A percentile compares a stretch with the other conserved stretches of the same genome.
phyloP scores from a whole-genome alignment of 2,888 invertebrate genomes.

The Amphipoea oculea region DNA sequence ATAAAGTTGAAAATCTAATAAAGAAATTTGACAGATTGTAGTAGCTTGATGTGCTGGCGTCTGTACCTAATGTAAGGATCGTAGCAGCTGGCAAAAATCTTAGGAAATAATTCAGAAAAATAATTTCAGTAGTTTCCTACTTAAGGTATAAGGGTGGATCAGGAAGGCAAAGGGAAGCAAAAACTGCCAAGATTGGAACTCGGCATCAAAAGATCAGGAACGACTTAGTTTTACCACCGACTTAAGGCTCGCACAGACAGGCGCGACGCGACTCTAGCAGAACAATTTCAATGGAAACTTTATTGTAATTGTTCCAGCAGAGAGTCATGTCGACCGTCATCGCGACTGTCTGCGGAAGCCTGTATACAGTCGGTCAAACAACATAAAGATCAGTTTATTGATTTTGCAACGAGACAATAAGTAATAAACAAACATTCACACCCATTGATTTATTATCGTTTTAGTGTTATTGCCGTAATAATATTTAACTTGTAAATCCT shows the following conservation, averaged over 20 bases:
- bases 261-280: no score
- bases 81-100: not conserved
- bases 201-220: not conserved
- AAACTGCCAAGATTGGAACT: not conserved
- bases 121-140: not conserved
- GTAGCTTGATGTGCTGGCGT: no score
- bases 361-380: not conserved
- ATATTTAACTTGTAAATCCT: conserved; percentile 23
- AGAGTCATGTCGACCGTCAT: no score
- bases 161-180: not conserved
- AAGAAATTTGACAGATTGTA: no score
- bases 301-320: no score
- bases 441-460: conserved; percentile 18
- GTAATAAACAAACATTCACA: conserved; percentile 27
- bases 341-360: no score
- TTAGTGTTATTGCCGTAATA: conserved; percentile 15
- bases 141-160: not conserved
- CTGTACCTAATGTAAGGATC: no score
- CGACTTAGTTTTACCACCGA: no score
- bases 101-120: not conserved
- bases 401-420: not conserved
- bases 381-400: not conserved
- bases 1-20: no score
- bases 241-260: no score
- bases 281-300: no score